These are phyloP conservation scores for Pocillopora meandrina DNA, from an alignment of 92 coral and sea anemone species.

Conservation along the genomic window DNA sequence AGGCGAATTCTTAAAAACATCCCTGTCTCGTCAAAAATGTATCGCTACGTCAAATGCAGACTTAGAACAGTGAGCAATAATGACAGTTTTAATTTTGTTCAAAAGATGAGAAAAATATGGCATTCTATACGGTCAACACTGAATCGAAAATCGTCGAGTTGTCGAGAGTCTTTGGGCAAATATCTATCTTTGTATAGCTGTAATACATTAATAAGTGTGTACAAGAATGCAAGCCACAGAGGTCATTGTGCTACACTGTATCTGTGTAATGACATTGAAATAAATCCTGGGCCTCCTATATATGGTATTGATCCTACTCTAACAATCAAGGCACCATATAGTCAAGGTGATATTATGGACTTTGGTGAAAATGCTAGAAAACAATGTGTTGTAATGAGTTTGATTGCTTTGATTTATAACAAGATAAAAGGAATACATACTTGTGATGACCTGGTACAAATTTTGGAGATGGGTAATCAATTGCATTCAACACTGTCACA, in stretches of 20 bases:
- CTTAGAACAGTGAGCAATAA: slow-evolving; percentile 12
- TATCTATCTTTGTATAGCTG: neutral
- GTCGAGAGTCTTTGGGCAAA: too few relatives aligned
- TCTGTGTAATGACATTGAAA: neutral
- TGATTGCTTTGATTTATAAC: slow-evolving; percentile 28
- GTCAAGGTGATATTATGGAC: slow-evolving; percentile 17
- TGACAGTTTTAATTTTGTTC: neutral
- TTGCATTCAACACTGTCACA: too few relatives aligned
- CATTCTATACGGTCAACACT: neutral
- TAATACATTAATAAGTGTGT: neutral
- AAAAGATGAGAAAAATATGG: neutral
- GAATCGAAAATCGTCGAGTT: too few relatives aligned
- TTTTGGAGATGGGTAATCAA: too few relatives aligned
- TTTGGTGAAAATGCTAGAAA: slow-evolving; percentile 32
- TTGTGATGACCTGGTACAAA: neutral
- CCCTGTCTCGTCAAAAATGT: slow-evolving; percentile 27
- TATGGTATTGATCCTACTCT: slow-evolving; percentile 19
- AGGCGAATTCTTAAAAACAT: slow-evolving; percentile 19
- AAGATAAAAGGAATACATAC: neutral
- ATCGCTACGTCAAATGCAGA: slow-evolving; percentile 26
- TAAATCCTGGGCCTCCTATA: slow-evolving; percentile 35
- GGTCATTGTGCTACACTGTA: neutral
- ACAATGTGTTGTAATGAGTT: slow-evolving; percentile 36
- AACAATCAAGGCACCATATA: slow-evolving; percentile 42
- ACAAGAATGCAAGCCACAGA: neutral